Percentiles rank a stretch among this genome's conserved stretches.
phyloP scores from a whole-genome alignment of 2,888 invertebrate genomes.

The Calliphora vomitoria region DNA sequence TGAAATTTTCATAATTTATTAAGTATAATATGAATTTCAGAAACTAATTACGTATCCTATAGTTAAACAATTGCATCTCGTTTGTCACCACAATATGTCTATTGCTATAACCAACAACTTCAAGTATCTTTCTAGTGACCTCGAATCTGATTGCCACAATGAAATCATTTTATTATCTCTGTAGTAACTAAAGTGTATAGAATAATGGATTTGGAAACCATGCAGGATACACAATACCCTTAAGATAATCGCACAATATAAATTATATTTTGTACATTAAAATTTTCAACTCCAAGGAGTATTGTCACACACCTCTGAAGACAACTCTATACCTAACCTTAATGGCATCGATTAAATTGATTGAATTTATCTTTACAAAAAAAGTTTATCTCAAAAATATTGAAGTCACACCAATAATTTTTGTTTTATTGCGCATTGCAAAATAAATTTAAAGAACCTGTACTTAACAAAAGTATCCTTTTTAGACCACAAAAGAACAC shows the following conservation, averaged over 20 bases:
- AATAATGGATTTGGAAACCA: background rate
- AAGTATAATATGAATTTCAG: too few relatives aligned
- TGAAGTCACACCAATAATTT: conserved; percentile 59
- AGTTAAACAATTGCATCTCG: too few relatives aligned
- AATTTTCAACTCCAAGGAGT: conserved; percentile 5
- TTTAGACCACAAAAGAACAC: conserved; percentile 10
- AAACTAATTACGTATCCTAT: too few relatives aligned
- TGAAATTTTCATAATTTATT: too few relatives aligned
- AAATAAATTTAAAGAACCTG: conserved; percentile 58
- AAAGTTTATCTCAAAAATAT: conserved; percentile 55
- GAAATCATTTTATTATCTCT: too few relatives aligned
- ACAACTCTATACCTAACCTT: conserved; percentile 28
- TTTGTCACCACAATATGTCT: too few relatives aligned
- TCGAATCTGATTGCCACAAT: too few relatives aligned
- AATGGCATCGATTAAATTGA: conserved; percentile 66
- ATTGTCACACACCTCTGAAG: background rate
- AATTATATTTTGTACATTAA: background rate
- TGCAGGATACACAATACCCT: background rate
- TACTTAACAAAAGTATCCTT: conserved; percentile 69
- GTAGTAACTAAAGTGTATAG: too few relatives aligned
- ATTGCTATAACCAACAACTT: too few relatives aligned
- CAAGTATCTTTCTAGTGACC: too few relatives aligned
- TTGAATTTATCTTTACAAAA: conserved; percentile 59
- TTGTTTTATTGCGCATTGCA: conserved; percentile 53
- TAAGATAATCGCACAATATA: conserved; percentile 31